Base-by-base conservation (phyloP, 64 coral and sea anemone genomes). In the Stichodactyla helianthus region DNA sequence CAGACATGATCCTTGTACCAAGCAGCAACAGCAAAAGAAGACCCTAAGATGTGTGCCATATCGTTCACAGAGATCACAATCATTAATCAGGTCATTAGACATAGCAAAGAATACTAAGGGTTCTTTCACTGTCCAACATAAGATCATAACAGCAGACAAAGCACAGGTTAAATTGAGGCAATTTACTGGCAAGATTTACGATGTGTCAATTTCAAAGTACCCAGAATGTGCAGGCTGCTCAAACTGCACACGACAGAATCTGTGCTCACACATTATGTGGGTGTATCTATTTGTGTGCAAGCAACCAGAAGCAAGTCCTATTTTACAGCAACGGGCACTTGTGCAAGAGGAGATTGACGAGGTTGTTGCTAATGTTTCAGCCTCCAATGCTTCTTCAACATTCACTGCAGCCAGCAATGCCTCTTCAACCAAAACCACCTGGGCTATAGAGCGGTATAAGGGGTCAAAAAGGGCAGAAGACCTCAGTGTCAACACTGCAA, bases 261-360 rank as follows among this genome's bases (percentile, higher is more conserved):
- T 91, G n/a, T 86, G 83, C 50, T 91, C 82, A 13, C 89, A 91
- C 76, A 81, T 88, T 88, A 18, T 88, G 77, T 88, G 87, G 87
- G 87, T 88, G 19, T 91, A 91, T 61, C 82, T 86, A 35, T 86
- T 59, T 77, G 70, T 85, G 17, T 91, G 82, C 65, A 91, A 91
- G 51, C 82, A 84, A 59, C 61, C 83, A 58, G 89, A 91, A 79
- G 52, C 64, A 31, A 91, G 82, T 61, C n/a, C n/a, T 54, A 55
- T 91, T 61, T 50, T 91, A 20, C 89, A 91, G 54, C 89, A 91
- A 59, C 67, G 52, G 59, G 89, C 89, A 35, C 83, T 90, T 56
- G 55, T 77, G 7, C 19, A 74, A 31, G 71, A 85, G 25, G 88
- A 86, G 59, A 31, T 86, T 31, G 70, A 51, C 17, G 83, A 77